Evolutionary conservation across 2,888 invertebrate genomes (phyloP), one percentile per base, ranked within the genome.

Genomic region (Stenichneumon culpator): DNA sequence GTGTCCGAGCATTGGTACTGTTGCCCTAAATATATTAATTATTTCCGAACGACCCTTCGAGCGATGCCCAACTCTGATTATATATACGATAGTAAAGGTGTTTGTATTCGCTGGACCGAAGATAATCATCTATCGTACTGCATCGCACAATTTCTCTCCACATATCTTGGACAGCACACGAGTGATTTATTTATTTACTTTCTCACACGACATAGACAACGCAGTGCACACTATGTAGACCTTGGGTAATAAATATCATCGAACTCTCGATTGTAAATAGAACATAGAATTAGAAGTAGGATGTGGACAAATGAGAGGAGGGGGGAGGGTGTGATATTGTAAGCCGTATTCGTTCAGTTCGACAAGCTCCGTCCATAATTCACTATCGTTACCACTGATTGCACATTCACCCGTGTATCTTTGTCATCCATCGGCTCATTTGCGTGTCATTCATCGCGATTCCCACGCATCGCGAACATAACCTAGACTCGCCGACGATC

Each of bases 211-310:
- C 78, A 63, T 14, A 60, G 73, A 57, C 57, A 22, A 22, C 11
- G 19, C 9, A 22, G 22, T 57, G 22, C 25, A 14, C 60, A 63
- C 60, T 16, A 32, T n/a, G 25, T 25, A 63, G 32, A 63, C 25
- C 14, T 44, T 32, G 28, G 25, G 14, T 63, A 68, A 68, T 36
- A 36, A 57, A 69, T 32, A 69, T 68, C 67, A 65, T 77, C 36
- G 52, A 63, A 74, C 50, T 67, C 44, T 82, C 22, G 57, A 77
- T 84, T 69, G 77, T 39, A 79, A 52, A 70, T 74, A 74, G 60
- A 6, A n/a, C 54, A 39, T 63, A 78, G 36, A 22, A 69, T 75
- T 77, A 16, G 47, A 74, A 14, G 22, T 25, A 5, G 60, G 54
- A 28, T 19, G 65, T 52, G 67, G 36, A 16, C 32, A n/a, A 63